These are phyloP conservation scores for Automeris io DNA, from an alignment of 2,888 invertebrate species.

Conservation along the genomic window DNA sequence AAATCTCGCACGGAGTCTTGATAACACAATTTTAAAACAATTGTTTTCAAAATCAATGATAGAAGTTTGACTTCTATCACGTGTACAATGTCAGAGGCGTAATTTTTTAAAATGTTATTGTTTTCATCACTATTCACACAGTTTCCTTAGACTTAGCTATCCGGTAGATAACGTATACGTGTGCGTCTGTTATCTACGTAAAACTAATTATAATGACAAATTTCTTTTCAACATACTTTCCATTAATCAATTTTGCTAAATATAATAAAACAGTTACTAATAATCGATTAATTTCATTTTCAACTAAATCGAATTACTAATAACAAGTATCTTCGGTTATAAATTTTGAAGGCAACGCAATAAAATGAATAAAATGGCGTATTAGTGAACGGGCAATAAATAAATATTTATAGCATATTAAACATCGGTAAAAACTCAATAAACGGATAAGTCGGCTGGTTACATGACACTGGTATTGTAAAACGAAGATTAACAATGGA, in stretches of 20 bases:
- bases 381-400: slow-evolving; percentile 63
- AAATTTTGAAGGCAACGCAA: slow-evolving; percentile 53
- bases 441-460: slow-evolving; percentile 36
- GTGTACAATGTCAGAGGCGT: too few relatives aligned
- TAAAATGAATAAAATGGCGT: slow-evolving; percentile 65
- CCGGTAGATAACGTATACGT: background rate
- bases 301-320: slow-evolving; percentile 60
- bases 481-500: slow-evolving; percentile 38
- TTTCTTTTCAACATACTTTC: slow-evolving; percentile 21
- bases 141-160: too few relatives aligned
- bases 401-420: slow-evolving; percentile 68
- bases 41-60: too few relatives aligned
- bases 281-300: slow-evolving; percentile 55
- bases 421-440: slow-evolving; percentile 64
- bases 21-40: too few relatives aligned
- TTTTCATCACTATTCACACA: too few relatives aligned
- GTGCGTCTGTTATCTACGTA: background rate
- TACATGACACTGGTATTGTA: slow-evolving; percentile 43
- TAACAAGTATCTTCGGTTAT: slow-evolving; percentile 49
- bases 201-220: slow-evolving; percentile 6
- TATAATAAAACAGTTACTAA: slow-evolving; percentile 50
- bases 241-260: slow-evolving; percentile 33
- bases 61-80: too few relatives aligned
- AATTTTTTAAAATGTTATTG: too few relatives aligned
- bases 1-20: too few relatives aligned